Base-by-base conservation (phyloP, 2,113 vertebrate species). In the Morone saxatilis region DNA sequence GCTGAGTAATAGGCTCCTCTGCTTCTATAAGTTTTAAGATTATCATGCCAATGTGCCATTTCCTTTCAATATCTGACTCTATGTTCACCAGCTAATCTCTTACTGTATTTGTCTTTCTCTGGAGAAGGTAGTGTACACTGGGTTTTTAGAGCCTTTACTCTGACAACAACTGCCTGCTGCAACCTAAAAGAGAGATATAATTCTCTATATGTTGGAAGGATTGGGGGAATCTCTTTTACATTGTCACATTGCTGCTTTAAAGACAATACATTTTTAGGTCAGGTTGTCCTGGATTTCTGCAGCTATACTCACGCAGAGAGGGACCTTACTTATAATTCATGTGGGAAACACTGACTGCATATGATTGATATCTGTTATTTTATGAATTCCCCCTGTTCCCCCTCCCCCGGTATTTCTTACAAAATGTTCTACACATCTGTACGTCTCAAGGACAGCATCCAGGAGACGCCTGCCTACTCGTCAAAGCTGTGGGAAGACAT, bases 361-460 rank as follows among this genome's bases (percentile, higher is more conserved):
- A 31, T 31, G 31, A 31, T 31, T 31, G 50, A 41, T 70, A 54
- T 25, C 59, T n/a, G 10, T 41, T 41, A 40, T 31, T n/a, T 71
- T 31, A 65, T 78, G 59, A 43, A 80, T 56, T 80, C 50, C 56
- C 56, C 76, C 45, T 31, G 59, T 40, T 38, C 9, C 36, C 17
- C 40, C 31, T 40, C 69, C 56, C 38, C 40, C 10, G 20, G 47
- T 16, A 40, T 31, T 17, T 71, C 67, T 66, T 25, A 31, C 40
- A 36, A 31, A 54, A 75, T 17, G 22, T 54, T 25, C 19, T 20
- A 31, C 17, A 12, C 40, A 12, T 65, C 57, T 56, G 1, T 50
- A 17, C 13, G 2, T 62, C n/a, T 41, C 57, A 71, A 68, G 60
- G 57, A 65, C 19, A 31, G 45, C 51, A 36, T 36, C 59, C 59